These are phyloP conservation scores for Phasia obesa DNA, from an alignment of 2,888 invertebrate species.

Conservation along the genomic window DNA sequence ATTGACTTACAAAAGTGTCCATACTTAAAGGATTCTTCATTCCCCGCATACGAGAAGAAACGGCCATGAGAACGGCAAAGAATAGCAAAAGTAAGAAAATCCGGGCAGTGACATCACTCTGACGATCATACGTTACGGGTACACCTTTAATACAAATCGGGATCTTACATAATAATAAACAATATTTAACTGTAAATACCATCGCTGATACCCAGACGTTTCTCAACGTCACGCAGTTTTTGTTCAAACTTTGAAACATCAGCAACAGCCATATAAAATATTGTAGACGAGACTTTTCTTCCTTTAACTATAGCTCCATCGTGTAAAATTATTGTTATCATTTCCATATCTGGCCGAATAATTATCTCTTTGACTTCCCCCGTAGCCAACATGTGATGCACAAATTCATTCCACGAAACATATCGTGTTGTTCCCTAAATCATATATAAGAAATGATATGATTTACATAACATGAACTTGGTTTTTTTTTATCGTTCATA, in stretches of 20 bases:
- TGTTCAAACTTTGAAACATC: slow-evolving; percentile 94
- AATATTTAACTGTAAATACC: slow-evolving; percentile 81
- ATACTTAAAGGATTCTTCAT: slow-evolving; percentile 88
- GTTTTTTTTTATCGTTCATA: too few relatives aligned
- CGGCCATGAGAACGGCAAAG: slow-evolving; percentile 86
- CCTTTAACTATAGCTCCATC: slow-evolving; percentile 95
- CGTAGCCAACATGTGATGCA: slow-evolving; percentile 95
- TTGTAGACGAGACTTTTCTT: slow-evolving; percentile 85
- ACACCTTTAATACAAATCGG: slow-evolving; percentile 83
- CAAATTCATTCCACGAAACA: slow-evolving; percentile 98
- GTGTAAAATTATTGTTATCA: slow-evolving; percentile 92
- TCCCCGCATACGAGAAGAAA: slow-evolving; percentile 87
- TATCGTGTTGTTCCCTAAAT: slow-evolving; percentile 84
- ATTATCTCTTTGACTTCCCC: slow-evolving; percentile 96
- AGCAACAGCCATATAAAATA: slow-evolving; percentile 92
- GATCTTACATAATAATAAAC: neutral
- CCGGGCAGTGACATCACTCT: slow-evolving; percentile 88
- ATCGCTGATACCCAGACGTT: slow-evolving; percentile 89
- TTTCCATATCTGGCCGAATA: slow-evolving; percentile 91
- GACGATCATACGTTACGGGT: slow-evolving; percentile 92
- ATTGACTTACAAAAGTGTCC: slow-evolving; percentile 89
- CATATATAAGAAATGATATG: neutral
- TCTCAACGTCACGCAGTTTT: slow-evolving; percentile 93
- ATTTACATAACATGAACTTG: neutral
- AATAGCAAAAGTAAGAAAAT: slow-evolving; percentile 88